Evolutionary conservation across 1,140 invertebrate species (phyloP), one percentile per base, ranked within the genome.

Genomic region (Calephelis nemesis): DNA sequence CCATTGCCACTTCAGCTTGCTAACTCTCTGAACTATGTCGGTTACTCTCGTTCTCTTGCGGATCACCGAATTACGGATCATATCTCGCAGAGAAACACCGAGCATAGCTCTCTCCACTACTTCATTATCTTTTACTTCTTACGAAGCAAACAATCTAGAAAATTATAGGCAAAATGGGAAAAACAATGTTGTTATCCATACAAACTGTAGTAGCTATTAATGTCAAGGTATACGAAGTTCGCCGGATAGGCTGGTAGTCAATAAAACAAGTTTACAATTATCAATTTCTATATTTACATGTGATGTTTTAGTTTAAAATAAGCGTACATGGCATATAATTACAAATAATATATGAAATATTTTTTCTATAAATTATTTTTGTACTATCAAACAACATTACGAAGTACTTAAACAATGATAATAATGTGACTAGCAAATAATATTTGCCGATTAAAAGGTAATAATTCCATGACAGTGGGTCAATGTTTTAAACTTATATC

Each of bases 281-380:
- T 80, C 86, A 90, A 85, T 88, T 90, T 87, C 81, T 91, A 81
- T 91, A 91, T 91, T 91, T 91, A 91, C 87, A 91, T 83, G 88
- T 90, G 88, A 89, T 87, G 84, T 88, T 88, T 86, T 87, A 87
- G 85, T 88, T 90, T 90, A 88, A 88, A 91, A 91, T 91, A 91
- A 91, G 89, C 89, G 89, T 91, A 91, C 86, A 91, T 89, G 87
- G 87, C 89, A 85, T 91, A 91, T 86, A 88, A 90, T 88, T 89
- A 90, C 81, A 88, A 85, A 87, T 87, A 86, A 87, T 85, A 89
- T 87, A 87, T 85, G 82, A 87, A 83, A 88, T 81, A 85, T 86
- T 85, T 80, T 83, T 72, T 77, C 83, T 91, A 91, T 88, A 91
- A 90, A 91, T 91, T 79, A 86, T 88, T 85, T 91, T 91, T 91